A percentile compares a stretch with the other conserved stretches of the same genome.
These are phyloP conservation scores for Echiichthys vipera DNA, from an alignment of 2,797 vertebrate genomes.

Conservation along the genomic window DNA sequence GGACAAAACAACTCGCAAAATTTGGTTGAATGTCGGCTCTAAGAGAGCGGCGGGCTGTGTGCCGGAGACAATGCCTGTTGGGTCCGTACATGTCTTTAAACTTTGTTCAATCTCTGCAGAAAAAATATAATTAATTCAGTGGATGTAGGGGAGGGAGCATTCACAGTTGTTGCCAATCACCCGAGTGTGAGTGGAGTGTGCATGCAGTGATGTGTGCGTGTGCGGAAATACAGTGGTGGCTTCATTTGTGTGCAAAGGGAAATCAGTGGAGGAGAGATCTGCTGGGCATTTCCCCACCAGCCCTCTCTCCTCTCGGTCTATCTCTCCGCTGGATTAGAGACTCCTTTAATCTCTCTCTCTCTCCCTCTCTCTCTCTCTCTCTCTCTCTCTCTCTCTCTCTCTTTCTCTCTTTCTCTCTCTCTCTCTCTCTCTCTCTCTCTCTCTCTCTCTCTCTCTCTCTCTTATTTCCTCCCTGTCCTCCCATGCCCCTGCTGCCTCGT, in stretches of 20 bases:
- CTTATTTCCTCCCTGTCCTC: slow-evolving; percentile 58
- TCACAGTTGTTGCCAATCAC: slow-evolving; percentile 26
- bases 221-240: slow-evolving; percentile 36
- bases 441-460: slow-evolving; percentile 26
- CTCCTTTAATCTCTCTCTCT: slow-evolving; percentile 69
- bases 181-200: slow-evolving; percentile 28
- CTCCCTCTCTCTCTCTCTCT: slow-evolving; percentile 25
- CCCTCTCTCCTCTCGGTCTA: slow-evolving; percentile 35
- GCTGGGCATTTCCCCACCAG: slow-evolving; percentile 64
- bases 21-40: slow-evolving; percentile 42
- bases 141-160: slow-evolving; percentile 38
- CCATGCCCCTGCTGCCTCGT: slow-evolving; percentile 52
- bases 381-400: slow-evolving; percentile 32
- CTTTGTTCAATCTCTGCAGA: slow-evolving; percentile 35
- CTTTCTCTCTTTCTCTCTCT: slow-evolving; percentile 46
- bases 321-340: slow-evolving; percentile 76
- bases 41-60: slow-evolving; percentile 30
- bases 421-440: slow-evolving; percentile 63
- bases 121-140: slow-evolving; percentile 39
- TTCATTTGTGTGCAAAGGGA: slow-evolving; percentile 52
- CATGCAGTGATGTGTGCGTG: slow-evolving; percentile 21
- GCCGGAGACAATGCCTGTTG: slow-evolving; percentile 25
- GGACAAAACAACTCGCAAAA: slow-evolving; percentile 47
- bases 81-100: slow-evolving; percentile 48
- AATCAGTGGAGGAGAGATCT: slow-evolving; percentile 66